Evolutionary conservation across 2,797 vertebrate genomes (phyloP), one percentile per base, ranked within the genome.

Genomic region (Anguilla megastoma): DNA sequence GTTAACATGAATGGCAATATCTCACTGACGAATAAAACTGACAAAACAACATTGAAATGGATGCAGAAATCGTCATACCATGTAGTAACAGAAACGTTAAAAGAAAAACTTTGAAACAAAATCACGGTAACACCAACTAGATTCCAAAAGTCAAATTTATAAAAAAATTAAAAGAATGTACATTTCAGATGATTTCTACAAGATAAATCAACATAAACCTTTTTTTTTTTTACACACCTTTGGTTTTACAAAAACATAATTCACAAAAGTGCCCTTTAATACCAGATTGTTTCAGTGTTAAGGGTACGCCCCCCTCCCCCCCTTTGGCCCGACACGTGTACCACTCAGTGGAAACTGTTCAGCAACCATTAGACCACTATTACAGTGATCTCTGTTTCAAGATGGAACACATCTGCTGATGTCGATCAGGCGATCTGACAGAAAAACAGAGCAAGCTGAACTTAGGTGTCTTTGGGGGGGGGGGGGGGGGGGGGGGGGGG

Each of bases 361-460:
- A 54, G 10, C 79, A 36, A 56, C 16, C 69, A n/a, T 14, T 56
- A 41, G 50, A 27, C 71, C 86, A 56, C 69, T 52, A 52, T 76
- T 52, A 69, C 16, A 69, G 66, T 50, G 86, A 69, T 84, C 58
- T 41, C 87, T 89, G 41, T 89, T 90, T 89, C 83, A 90, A 54
- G 87, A 88, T 63, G 48, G 88, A 45, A 14, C 54, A 87, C 58
- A 89, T 83, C 86, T 89, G 86, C 71, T 69, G 87, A 84, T 10
- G 84, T 63, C 60, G n/a, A 45, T 45, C 41, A 45, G 41, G 41
- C 0, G 41, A 45, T 90, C 86, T 90, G 86, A 86, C 79, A 82
- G 45, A 88, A 84, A 18, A 14, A 41, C 10, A 9, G 30, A 36
- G 7, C 4, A 1, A 33, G 69, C 33, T 71, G 69, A 74, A 74